Base-by-base conservation (phyloP, 2,888 invertebrate species). In the Thereva unica region DNA sequence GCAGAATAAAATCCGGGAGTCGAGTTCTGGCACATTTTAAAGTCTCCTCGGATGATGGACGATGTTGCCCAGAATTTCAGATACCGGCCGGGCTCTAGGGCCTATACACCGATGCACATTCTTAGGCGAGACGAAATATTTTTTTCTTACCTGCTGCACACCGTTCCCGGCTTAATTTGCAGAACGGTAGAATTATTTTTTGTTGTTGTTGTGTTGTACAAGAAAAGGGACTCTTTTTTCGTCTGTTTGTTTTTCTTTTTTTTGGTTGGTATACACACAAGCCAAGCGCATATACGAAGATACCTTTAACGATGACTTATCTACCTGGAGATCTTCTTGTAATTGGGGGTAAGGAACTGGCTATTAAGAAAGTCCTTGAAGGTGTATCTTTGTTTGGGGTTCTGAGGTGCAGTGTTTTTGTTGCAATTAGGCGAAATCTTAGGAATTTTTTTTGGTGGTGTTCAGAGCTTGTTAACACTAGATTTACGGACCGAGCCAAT, bases 21-120 rank as follows among this genome's bases (percentile, higher is more conserved):
- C 61, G 50, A 61, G 61, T 61, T 61, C 40, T 61, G 61, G 50
- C 61, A 61, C 50, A 41, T 50, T 61, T 50, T 47, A 38, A 61
- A 35, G 50, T 7, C 23, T 61, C 50, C 50, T 42, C 50, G 41
- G 61, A 61, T 61, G 61, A 61, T 61, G 61, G 50, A 61, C 61
- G 50, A n/a, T 23, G 23, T 23, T 23, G 23, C 23, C 23, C 23
- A 2, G 23, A 23, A 41, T 61, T 42, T 50, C 61, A 61, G 49
- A 50, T 42, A 23, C 44, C n/a, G n/a, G 34, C 10, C 47, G 12
- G 47, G 57, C 10, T 38, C 47, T 47, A 57, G 38, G 45, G 35
- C 37, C 12, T 50, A 50, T 1, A 34, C 7, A 12, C 50, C 50
- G 4, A 9, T 6, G 23, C 12, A 42, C 10, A 10, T 12, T 35